Evolutionary conservation across 1,140 invertebrate genomes (phyloP), one percentile per base, ranked within the genome.

Genomic region (Cydia amplana): DNA sequence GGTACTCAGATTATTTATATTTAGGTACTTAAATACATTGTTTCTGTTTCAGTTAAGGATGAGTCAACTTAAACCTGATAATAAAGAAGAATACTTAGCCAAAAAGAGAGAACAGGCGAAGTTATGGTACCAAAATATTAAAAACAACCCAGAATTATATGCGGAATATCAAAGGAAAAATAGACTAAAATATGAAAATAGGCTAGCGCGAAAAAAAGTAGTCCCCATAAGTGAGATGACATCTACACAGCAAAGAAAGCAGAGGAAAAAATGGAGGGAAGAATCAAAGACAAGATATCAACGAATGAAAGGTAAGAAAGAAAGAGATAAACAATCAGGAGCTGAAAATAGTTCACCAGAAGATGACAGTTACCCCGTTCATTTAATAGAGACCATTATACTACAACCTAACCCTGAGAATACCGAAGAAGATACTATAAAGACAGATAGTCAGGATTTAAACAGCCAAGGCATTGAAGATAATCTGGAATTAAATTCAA

Each of bases 141-240:
- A 36, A 23, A 70, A 36, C 6, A 14, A 67, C 16, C 64, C 64
- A 32, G 64, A 70, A 20, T 36, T 43, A 4, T 43, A 70, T 70
- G 65, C 32, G 16, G n/a, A 70, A 18, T 70, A 40, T 18, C 28
- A 70, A 43, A 32, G 32, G 1, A 70, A 43, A 70, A 67, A 67
- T n/a, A 70, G 32, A 70, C 20, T 14, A 43, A 70, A 40, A 36
- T 70, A 70, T 36, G 14, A 70, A 20, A 25, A 16, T 6, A 73
- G 36, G 18, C 40, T 43, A 10, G 40, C 40, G 40, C 16, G 16
- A 72, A 12, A 28, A 72, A 72, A 40, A 72, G 16, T 46, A n/a
- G 10, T 64, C 9, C 23, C 10, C 18, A 72, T 40, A 36, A 40
- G 10, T 43, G 18, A 32, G 10, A 51, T 55, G 20, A 20, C 51